Base-by-base conservation (phyloP, 92 coral and sea anemone species). In the Montipora capitata region DNA sequence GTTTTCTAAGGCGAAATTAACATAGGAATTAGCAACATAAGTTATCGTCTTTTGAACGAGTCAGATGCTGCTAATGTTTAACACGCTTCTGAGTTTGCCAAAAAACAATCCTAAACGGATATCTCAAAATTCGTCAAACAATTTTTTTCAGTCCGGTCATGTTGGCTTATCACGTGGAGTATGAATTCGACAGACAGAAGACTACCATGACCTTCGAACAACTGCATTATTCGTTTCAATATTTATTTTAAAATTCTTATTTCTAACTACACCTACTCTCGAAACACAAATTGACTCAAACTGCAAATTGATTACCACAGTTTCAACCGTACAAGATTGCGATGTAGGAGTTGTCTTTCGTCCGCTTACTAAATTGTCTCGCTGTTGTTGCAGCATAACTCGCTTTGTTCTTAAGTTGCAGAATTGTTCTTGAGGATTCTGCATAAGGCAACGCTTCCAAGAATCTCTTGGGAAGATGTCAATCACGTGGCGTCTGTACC, bases 221-320 rank as follows among this genome's bases (percentile, higher is more conserved):
- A 68, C 40, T 10, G 73, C n/a, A 7, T 41, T 40, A n/a, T 68
- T 68, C 14, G 45, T 41, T 68, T 35, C 40, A 68, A 41, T 41
- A 35, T 68, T 68, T 41, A 41, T 35, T 68, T 68, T 13, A 68
- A 51, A 81, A 81, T 16, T 44, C 35, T 80, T 80, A 66, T 65
- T 67, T 52, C 85, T 81, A 81, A 70, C 85, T 81, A 81, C 70
- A 38, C 40, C 76, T 70, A 81, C 68, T 69, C 77, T 20, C 45
- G 38, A 64, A 56, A 81, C 77, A 66, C 67, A 67, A 80, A 67
- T 48, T 13, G 35, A 80, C 51, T 68, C 43, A 7, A 35, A n/a
- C 42, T 8, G 9, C 85, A 52, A 54, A 68, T 43, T 68, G 62
- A 39, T 35, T 56, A 69, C 18, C 67, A 52, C 63, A 66, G 7